Percentiles rank a stretch among this genome's conserved stretches.
Conservation (phyloP, 2,113 vertebrate genomes). For the Hippocampus guttulatus region DNA sequence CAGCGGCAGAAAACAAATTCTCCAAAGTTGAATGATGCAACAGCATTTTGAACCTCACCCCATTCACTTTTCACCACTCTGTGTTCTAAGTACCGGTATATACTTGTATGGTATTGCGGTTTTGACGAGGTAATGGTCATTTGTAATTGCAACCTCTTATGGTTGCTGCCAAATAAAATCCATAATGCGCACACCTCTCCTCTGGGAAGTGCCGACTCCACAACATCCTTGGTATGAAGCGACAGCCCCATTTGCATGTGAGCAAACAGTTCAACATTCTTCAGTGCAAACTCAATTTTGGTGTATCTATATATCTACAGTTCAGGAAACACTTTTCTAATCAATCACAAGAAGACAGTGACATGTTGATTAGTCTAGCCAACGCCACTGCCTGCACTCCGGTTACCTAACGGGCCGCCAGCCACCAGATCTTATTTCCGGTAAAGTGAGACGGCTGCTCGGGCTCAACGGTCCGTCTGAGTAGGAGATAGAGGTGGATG, state of each 20-base stretch:
- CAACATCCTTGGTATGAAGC: neutral
- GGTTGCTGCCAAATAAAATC: neutral
- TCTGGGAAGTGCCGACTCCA: too few relatives aligned
- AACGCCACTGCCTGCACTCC: slow-evolving; percentile 13
- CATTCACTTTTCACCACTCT: too few relatives aligned
- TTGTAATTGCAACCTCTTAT: too few relatives aligned
- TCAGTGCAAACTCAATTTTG: neutral
- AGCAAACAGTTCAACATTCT: neutral
- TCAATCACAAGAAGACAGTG: neutral
- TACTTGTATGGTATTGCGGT: too few relatives aligned
- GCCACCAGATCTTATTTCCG: slow-evolving; percentile 38
- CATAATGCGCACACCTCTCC: neutral
- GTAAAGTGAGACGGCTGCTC: slow-evolving; percentile 43
- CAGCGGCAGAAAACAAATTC: neutral
- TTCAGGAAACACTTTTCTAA: neutral
- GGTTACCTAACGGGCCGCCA: slow-evolving; percentile 26
- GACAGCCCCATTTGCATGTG: neutral
- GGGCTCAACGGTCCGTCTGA: slow-evolving; percentile 53
- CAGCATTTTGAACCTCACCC: too few relatives aligned
- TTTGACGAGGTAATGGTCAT: too few relatives aligned
- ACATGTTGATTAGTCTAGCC: slow-evolving; percentile 15
- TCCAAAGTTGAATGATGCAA: neutral
- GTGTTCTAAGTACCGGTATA: too few relatives aligned
- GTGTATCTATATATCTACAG: neutral
- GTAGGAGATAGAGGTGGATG: slow-evolving; percentile 16